These are phyloP conservation scores for Lemur catta DNA, from an alignment of 2,797 vertebrate genomes.

Conservation along the genomic window DNA sequence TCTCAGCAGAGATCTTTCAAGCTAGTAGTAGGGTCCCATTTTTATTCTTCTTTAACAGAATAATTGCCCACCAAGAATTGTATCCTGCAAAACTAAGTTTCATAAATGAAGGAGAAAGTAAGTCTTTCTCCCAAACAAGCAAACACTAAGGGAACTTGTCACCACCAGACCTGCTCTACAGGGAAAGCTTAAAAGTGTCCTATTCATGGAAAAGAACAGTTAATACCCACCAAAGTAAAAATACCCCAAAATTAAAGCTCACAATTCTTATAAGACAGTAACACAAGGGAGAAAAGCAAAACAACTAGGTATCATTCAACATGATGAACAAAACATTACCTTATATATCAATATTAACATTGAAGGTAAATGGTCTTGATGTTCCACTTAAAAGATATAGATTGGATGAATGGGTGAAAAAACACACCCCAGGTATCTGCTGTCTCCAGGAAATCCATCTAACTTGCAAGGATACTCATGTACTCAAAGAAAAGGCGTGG, in stretches of 20 bases:
- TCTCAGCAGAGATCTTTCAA: background rate
- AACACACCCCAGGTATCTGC: background rate
- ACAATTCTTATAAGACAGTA: background rate
- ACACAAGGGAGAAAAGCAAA: background rate
- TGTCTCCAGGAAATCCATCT: background rate
- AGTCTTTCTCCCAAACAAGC: background rate
- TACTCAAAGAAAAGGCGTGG: background rate
- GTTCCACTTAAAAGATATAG: background rate
- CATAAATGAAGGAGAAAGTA: background rate
- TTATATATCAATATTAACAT: background rate
- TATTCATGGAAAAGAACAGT: background rate
- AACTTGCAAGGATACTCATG: background rate
- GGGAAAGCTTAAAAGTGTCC: background rate
- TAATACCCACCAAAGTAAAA: background rate
- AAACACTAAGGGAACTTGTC: background rate
- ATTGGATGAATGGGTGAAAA: background rate
- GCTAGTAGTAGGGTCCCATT: background rate
- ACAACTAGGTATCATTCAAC: background rate
- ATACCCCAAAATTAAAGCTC: background rate
- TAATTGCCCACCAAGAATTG: background rate
- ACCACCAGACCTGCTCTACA: background rate
- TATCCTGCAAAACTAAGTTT: background rate
- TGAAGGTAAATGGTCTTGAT: background rate
- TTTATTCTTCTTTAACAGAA: background rate
- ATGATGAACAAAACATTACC: background rate